Percentiles rank a stretch among this genome's conserved stretches.
These are phyloP conservation scores for Lysandra coridon DNA, from an alignment of 2,888 invertebrate species.

Conservation along the genomic window DNA sequence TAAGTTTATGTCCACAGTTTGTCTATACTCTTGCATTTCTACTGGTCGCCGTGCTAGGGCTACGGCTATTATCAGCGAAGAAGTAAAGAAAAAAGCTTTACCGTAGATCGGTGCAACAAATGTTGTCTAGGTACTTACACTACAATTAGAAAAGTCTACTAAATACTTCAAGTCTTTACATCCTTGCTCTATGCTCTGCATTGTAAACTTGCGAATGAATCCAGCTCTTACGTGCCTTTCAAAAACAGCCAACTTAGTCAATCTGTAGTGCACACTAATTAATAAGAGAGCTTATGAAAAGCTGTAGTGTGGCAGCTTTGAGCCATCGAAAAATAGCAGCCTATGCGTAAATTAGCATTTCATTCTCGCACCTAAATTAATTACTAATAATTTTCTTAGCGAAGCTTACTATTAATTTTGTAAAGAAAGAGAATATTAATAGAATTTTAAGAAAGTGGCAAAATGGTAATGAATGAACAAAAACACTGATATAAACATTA, in stretches of 20 bases:
- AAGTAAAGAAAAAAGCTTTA: no score
- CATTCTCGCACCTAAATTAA: background rate
- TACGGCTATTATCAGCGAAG: no score
- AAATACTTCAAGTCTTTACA: background rate
- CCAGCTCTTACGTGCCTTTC: slow-evolving; percentile 14
- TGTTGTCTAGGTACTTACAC: background rate
- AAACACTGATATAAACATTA: no score
- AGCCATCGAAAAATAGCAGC: background rate
- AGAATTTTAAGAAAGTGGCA: background rate
- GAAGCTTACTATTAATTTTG: background rate
- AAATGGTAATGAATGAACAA: no score
- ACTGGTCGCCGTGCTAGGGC: no score
- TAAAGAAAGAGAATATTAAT: no score
- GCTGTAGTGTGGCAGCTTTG: background rate
- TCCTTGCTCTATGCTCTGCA: background rate
- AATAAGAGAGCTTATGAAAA: slow-evolving; percentile 18
- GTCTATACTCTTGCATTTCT: no score
- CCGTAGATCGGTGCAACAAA: no score
- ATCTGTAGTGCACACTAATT: slow-evolving; percentile 21
- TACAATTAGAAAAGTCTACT: background rate
- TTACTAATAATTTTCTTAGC: background rate
- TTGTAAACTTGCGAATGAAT: background rate
- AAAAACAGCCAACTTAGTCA: slow-evolving; percentile 11
- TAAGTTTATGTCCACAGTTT: no score
- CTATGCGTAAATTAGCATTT: background rate